A percentile compares a stretch with the other conserved stretches of the same genome.
Conservation (phyloP, 2,113 vertebrate species). For the Cyprinodon tularosa region DNA sequence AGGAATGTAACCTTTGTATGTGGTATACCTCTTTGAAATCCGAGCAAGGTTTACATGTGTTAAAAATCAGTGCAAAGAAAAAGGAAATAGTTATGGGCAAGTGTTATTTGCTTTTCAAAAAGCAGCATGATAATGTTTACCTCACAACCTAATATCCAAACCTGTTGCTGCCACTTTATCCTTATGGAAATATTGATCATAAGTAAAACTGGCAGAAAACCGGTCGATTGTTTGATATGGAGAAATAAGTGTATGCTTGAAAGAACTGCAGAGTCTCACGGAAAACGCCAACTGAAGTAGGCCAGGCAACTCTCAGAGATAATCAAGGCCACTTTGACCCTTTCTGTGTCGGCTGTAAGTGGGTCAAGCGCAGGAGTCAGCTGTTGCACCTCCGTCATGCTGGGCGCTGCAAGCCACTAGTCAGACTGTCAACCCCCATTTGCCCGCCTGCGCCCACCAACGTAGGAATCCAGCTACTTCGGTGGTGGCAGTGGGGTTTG, state of each 20-base stretch:
- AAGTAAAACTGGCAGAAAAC: constrained; percentile 26
- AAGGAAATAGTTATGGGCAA: no score
- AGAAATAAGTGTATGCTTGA: constrained; percentile 10
- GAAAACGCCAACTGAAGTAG: constrained; percentile 72
- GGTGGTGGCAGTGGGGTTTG: background rate
- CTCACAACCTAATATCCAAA: background rate
- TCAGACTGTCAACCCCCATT: constrained; percentile 64
- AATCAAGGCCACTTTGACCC: constrained; percentile 78
- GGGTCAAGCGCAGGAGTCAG: constrained; percentile 77
- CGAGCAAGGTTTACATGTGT: no score
- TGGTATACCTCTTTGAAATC: no score
- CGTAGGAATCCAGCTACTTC: constrained; percentile 12
- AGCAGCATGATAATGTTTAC: background rate
- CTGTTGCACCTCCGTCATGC: constrained; percentile 70
- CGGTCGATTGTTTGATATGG: constrained; percentile 7
- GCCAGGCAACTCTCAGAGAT: constrained; percentile 72
- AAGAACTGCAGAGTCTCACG: constrained; percentile 61
- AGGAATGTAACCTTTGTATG: no score
- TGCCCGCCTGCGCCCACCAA: constrained; percentile 40
- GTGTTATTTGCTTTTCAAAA: background rate
- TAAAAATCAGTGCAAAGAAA: no score
- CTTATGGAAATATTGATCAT: background rate
- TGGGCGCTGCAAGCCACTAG: constrained; percentile 50
- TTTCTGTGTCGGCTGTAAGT: constrained; percentile 73
- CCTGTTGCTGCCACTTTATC: constrained; percentile 5